Percentiles rank a stretch among this genome's conserved stretches.
Evolutionary conservation across 2,888 invertebrate genomes (phyloP).

Genomic region (Gandaritis pyraliata): DNA sequence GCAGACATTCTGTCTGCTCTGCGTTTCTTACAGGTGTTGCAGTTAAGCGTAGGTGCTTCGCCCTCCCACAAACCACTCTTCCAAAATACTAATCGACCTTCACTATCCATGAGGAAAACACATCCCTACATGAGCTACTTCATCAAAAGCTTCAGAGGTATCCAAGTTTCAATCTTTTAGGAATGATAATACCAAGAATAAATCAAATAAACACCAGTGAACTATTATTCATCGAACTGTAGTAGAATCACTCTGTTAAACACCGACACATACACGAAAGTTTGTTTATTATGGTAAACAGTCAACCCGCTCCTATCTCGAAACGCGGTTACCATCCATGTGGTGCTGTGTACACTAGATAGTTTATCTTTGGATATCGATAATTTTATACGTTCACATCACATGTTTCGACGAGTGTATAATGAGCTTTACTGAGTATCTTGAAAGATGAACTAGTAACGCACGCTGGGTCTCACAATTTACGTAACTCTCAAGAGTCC

Average conservation of each 20-base stretch:
- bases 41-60: constrained; percentile 72
- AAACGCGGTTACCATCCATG: constrained; percentile 58
- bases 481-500: constrained; percentile 67
- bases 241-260: constrained; percentile 42
- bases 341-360: constrained; percentile 50
- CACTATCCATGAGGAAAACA: constrained; percentile 70
- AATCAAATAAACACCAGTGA: constrained; percentile 28
- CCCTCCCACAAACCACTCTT: constrained; percentile 78
- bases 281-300: constrained; percentile 60
- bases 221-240: constrained; percentile 44
- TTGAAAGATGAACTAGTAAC: constrained; percentile 25
- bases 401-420: constrained; percentile 25
- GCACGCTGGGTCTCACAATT: constrained; percentile 49
- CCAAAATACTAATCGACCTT: constrained; percentile 77
- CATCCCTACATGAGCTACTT: constrained; percentile 44
- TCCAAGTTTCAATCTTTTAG: constrained; percentile 6
- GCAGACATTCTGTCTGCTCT: constrained; percentile 76
- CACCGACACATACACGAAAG: constrained; percentile 50
- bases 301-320: constrained; percentile 49
- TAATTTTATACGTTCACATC: constrained; percentile 42
- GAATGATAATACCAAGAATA: background rate
- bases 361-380: constrained; percentile 50
- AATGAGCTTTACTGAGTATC: constrained; percentile 23
- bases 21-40: constrained; percentile 78
- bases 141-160: constrained; percentile 30